Evolutionary conservation across 2,113 vertebrate species (phyloP), one percentile per base, ranked within the genome.

Genomic region (Nerophis ophidion): DNA sequence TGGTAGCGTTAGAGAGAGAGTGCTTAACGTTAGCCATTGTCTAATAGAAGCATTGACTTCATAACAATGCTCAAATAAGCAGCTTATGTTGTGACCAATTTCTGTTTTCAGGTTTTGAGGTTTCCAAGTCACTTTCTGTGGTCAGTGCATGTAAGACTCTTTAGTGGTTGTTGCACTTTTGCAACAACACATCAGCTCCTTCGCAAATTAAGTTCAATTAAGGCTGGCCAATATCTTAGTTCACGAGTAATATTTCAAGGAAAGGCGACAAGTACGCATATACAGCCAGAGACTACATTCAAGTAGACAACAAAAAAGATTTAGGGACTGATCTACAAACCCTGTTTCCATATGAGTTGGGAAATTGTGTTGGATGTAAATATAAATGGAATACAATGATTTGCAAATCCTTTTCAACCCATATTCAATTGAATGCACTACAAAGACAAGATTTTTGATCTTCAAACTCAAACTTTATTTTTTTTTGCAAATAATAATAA

Each of bases 121-220:
- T 59, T 53, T 59, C 17, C 68, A 54, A 60, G 38, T 60, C 64
- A 71, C 56, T 65, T 48, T 47, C 65, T 46, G 56, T 57, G 48
- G 55, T 65, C 70, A 34, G 64, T 19, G 61, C 50, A 50, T 65
- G 42, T 63, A 63, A 56, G 66, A 70, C 77, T 71, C 62, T 35
- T 65, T 57, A 52, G 54, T 51, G 47, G 35, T 68, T 38, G 33
- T 55, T 58, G 48, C 57, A 57, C 65, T 54, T 58, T 33, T n/a
- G 74, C 54, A n/a, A n/a, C 71, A 78, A 74, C 80, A n/a, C 72
- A 65, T 70, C 69, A 62, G 64, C 67, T 72, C 72, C 74, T 68
- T 77, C 83, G 72, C 68, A 76, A 81, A 79, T 72, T 0, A 53
- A 35, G 74, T 67, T 76, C 58, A 61, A 7, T 16, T 74, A 60